Evolutionary conservation across 1,140 invertebrate species (phyloP), one percentile per base, ranked within the genome.

Genomic region (Leptopilina clavipes): DNA sequence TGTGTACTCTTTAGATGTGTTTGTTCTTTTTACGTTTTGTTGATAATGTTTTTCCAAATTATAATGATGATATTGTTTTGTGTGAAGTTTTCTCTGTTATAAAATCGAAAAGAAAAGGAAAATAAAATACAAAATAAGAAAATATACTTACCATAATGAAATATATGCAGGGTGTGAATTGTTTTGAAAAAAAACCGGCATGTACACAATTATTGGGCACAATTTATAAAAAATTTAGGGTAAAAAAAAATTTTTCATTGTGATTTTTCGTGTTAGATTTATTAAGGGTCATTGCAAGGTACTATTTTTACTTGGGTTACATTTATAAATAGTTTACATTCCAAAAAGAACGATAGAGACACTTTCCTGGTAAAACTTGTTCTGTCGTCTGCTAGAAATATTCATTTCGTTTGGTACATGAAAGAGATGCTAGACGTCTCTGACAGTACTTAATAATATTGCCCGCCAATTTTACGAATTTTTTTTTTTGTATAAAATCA

Each of bases 271-370:
- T 65, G 5, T 31, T 5, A 14, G 22, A 25, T 37, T 65, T 65
- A 65, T 31, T 65, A 37, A 65, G 22, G 25, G 59, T 25, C 59
- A 65, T 65, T 65, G 25, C 19, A 65, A 75, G 75, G 71, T 40
- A 71, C 59, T 72, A 76, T 77, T 78, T 80, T 78, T 73, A 74
- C 25, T 71, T 79, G 70, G 25, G 82, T 80, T 83, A 31, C 56
- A 71, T 81, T 81, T 85, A 83, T 82, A 83, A 83, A 83, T 83
- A 83, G 81, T 79, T 81, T 79, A 75, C 82, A 82, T 81, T 81
- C 81, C 83, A 78, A 85, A 83, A 80, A 52, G 76, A 82, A 75
- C 76, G 78, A 77, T 78, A 83, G 76, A 11, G 22, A 76, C 81
- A 79, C 78, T 76, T 77, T 71, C 77, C 79, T 79, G 77, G 77